Evolutionary conservation across 1,140 invertebrate species (phyloP).

Genomic region (Drosophila sechellia): DNA sequence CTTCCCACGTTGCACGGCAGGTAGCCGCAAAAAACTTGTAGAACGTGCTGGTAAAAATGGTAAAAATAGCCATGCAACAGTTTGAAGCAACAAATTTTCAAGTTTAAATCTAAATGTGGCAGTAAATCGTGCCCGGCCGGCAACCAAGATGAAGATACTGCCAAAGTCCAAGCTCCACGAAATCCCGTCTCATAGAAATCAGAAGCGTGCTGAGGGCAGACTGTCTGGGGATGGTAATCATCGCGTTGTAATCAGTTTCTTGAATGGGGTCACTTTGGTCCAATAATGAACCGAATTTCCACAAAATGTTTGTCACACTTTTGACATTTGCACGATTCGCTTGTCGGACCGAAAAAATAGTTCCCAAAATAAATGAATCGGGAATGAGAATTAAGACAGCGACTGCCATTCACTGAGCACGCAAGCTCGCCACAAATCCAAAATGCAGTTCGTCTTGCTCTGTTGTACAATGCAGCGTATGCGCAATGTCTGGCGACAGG

Average conservation of each 20-base stretch:
- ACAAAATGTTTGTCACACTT: constrained; percentile 62
- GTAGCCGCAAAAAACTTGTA: constrained; percentile 58
- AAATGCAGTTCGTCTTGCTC: constrained; percentile 54
- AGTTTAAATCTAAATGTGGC: constrained; percentile 70
- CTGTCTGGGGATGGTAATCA: constrained; percentile 25
- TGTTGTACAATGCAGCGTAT: constrained; percentile 55
- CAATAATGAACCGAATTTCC: constrained; percentile 46
- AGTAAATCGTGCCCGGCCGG: constrained; percentile 54
- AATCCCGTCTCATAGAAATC: constrained; percentile 24
- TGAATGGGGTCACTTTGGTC: constrained; percentile 40
- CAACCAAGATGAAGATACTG: constrained; percentile 20
- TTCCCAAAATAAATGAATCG: constrained; percentile 24
- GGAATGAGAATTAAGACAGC: constrained; percentile 43
- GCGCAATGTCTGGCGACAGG: constrained; percentile 35
- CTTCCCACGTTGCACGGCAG: constrained; percentile 64
- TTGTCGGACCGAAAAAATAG: constrained; percentile 21
- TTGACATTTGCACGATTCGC: constrained; percentile 69
- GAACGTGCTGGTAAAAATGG: constrained; percentile 52
- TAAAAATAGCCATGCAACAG: constrained; percentile 23
- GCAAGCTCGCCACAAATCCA: constrained; percentile 41
- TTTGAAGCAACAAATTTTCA: constrained; percentile 57
- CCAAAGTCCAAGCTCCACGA: constrained; percentile 17
- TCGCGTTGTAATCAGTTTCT: constrained; percentile 35
- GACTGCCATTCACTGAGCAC: constrained; percentile 52
- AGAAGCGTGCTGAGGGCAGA: constrained; percentile 46